Evolutionary conservation across 2,113 vertebrate genomes (phyloP).

Genomic region (Ciconia boyciana): DNA sequence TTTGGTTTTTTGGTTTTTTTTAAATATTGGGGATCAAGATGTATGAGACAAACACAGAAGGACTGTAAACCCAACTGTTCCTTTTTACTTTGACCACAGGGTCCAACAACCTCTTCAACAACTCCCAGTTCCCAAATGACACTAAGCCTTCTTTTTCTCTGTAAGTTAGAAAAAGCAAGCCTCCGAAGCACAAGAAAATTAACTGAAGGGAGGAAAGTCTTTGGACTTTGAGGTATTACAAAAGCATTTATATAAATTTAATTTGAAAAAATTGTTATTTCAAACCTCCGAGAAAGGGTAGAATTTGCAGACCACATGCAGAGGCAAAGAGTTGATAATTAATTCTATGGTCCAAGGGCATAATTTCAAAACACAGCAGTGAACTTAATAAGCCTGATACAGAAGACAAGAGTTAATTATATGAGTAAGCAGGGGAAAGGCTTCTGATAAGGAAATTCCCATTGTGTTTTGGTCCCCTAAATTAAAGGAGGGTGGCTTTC

Average conservation of each 20-base stretch:
- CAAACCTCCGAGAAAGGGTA: neutral
- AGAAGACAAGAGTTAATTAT: slow-evolving; percentile 25
- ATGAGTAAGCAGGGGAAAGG: neutral
- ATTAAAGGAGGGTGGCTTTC: neutral
- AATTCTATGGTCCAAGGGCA: neutral
- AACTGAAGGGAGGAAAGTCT: neutral
- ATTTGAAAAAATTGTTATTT: neutral
- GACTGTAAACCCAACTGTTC: neutral
- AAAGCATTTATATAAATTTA: slow-evolving; percentile 6
- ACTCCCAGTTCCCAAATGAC: neutral
- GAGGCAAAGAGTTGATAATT: slow-evolving; percentile 13
- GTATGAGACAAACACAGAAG: neutral
- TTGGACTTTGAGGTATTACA: neutral
- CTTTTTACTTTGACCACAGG: neutral
- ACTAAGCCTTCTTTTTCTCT: neutral
- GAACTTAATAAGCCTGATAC: slow-evolving; percentile 16
- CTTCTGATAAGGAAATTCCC: slow-evolving; percentile 9
- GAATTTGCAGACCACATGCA: neutral
- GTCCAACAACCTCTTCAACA: neutral
- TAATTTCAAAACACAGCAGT: slow-evolving; percentile 33
- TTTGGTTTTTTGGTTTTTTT: neutral
- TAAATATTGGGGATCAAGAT: neutral
- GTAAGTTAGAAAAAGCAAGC: neutral
- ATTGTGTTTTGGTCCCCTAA: neutral
- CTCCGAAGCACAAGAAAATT: neutral